A percentile compares a stretch with the other conserved stretches of the same genome.
phyloP scores from a whole-genome alignment of 2,888 invertebrate species.

The Tinea semifulvella region DNA sequence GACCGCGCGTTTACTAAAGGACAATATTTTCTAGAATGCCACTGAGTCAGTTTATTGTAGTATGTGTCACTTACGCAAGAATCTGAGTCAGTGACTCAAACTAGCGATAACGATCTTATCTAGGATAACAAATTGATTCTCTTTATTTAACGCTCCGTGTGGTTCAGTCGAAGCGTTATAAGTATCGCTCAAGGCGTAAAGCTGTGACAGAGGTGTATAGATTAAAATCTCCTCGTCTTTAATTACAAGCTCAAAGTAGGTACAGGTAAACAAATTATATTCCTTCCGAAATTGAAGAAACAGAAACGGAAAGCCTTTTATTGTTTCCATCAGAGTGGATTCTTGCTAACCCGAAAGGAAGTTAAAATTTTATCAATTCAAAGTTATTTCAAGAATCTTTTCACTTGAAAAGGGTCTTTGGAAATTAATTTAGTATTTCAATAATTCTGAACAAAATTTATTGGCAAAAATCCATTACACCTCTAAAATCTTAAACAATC shows the following conservation, averaged over 20 bases:
- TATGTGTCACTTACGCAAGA: conserved; percentile 29
- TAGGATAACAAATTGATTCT: conserved; percentile 5
- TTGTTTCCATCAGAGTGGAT: not conserved
- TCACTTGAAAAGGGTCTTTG: conserved; percentile 9
- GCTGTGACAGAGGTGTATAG: too few relatives aligned
- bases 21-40: conserved; percentile 30
- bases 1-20: conserved; percentile 31
- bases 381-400: conserved; percentile 11
- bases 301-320: conserved; percentile 3
- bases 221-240: too few relatives aligned
- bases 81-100: conserved; percentile 6
- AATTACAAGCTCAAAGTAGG: too few relatives aligned
- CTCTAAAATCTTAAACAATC: not conserved
- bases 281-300: conserved; percentile 4
- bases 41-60: conserved; percentile 35
- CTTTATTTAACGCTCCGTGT: not conserved
- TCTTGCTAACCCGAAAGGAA: conserved; percentile 3
- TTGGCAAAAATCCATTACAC: not conserved
- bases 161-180: too few relatives aligned
- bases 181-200: too few relatives aligned
- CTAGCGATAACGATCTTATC: not conserved
- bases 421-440: conserved; percentile 10
- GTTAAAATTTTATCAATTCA: conserved; percentile 9
- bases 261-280: too few relatives aligned
- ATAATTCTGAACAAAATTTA: conserved; percentile 7